phyloP scores from a whole-genome alignment of 1,140 invertebrate genomes.

The Choristoneura fumiferana region DNA sequence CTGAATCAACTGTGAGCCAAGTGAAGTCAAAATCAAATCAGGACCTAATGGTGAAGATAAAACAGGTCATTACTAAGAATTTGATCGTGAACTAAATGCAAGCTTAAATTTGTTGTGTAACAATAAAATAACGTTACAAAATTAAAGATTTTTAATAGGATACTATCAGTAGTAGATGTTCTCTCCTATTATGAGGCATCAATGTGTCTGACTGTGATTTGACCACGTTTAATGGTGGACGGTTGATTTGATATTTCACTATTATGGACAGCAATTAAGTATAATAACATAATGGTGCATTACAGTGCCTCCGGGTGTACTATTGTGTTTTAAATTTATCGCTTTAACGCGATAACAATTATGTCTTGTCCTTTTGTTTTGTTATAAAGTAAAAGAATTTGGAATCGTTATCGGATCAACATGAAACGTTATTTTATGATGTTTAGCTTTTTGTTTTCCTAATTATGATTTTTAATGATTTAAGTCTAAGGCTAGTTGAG shows the following conservation, averaged over 20 bases:
- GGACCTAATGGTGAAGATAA: constrained; percentile 13
- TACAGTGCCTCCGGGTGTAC: constrained; percentile 6
- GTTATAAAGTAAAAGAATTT: too few relatives aligned
- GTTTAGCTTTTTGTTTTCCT: too few relatives aligned
- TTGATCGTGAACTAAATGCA: background rate
- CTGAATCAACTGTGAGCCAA: background rate
- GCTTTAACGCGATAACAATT: background rate
- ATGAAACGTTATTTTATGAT: too few relatives aligned
- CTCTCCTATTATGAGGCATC: constrained; percentile 45
- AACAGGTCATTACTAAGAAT: background rate
- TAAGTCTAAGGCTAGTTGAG: too few relatives aligned
- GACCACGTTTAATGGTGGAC: constrained; percentile 39
- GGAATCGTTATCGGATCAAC: too few relatives aligned
- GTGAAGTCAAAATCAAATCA: constrained; percentile 27
- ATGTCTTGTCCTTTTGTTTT: background rate
- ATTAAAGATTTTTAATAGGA: constrained; percentile 5
- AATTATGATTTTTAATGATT: too few relatives aligned
- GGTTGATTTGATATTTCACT: constrained; percentile 48
- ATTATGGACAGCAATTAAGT: constrained; percentile 53
- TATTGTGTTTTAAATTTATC: background rate
- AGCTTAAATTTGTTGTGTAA: background rate
- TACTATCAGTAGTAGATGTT: constrained; percentile 26
- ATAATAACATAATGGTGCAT: constrained; percentile 47
- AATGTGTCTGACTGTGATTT: constrained; percentile 44
- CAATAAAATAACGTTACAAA: constrained; percentile 1